Conservation (phyloP, 2,113 vertebrate genomes). For the Ranitomeya variabilis region DNA sequence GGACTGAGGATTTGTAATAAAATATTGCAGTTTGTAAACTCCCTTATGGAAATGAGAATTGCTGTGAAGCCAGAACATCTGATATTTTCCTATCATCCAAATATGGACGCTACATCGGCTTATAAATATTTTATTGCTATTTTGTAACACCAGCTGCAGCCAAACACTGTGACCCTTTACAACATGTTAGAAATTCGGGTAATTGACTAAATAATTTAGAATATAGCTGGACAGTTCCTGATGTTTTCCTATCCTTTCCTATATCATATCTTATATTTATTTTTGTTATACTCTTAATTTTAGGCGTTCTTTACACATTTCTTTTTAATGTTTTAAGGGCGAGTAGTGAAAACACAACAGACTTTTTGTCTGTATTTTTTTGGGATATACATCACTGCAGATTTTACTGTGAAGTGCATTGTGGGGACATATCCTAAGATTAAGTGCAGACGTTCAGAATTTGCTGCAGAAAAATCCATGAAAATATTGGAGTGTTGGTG, state of each 20-base stretch:
- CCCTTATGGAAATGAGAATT: background rate
- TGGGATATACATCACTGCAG: too few relatives aligned
- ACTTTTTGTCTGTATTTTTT: too few relatives aligned
- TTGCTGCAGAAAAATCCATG: too few relatives aligned
- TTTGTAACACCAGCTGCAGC: background rate
- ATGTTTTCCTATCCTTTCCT: background rate
- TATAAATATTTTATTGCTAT: background rate
- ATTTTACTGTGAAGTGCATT: too few relatives aligned
- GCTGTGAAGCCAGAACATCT: conserved; percentile 18
- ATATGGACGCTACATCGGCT: background rate
- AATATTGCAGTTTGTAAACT: conserved; percentile 5
- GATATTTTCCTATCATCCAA: conserved; percentile 14
- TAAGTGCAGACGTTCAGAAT: too few relatives aligned
- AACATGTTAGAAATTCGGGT: background rate
- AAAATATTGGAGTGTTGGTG: too few relatives aligned
- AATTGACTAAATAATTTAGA: background rate
- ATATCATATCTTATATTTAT: background rate
- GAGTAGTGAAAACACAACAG: too few relatives aligned
- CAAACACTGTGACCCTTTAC: background rate
- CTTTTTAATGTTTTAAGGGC: too few relatives aligned
- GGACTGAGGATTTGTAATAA: conserved; percentile 1
- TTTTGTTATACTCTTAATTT: too few relatives aligned
- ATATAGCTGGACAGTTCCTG: background rate
- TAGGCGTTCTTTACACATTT: too few relatives aligned
- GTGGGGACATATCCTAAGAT: too few relatives aligned